phyloP scores from a whole-genome alignment of 2,797 vertebrate species.

The Sebastes elongatus region DNA sequence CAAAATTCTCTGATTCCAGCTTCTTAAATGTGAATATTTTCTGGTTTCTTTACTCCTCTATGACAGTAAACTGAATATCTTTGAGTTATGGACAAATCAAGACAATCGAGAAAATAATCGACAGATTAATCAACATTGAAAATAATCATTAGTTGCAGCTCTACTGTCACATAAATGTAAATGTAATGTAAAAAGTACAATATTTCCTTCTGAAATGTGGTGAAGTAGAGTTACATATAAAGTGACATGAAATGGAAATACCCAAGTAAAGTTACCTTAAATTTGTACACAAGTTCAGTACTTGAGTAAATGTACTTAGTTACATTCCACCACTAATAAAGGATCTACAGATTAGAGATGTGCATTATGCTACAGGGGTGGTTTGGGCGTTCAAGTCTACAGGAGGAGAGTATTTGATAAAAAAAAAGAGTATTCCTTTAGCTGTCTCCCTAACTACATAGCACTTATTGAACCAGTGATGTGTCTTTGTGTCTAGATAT shows the following conservation, averaged over 20 bases:
- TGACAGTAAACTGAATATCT: no score
- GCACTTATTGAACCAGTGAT: not conserved
- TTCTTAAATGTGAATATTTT: no score
- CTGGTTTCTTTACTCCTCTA: no score
- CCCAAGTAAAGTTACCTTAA: not conserved
- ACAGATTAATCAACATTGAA: no score
- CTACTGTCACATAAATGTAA: not conserved
- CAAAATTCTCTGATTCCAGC: no score
- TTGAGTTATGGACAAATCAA: no score
- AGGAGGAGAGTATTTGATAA: not conserved
- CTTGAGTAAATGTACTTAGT: not conserved
- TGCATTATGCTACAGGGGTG: not conserved
- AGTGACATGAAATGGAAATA: not conserved
- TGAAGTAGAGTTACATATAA: not conserved
- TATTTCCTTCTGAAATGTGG: not conserved
- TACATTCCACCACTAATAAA: not conserved
- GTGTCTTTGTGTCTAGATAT: slow-evolving; percentile 53
- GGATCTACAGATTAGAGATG: not conserved
- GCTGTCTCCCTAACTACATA: no score
- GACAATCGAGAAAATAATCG: no score
- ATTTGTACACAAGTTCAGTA: not conserved
- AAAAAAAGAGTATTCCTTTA: not conserved
- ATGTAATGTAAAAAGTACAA: not conserved
- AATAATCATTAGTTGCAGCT: no score
- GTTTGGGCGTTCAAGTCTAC: not conserved